Conservation (phyloP, 2,113 vertebrate species). For the Uria lomvia region DNA sequence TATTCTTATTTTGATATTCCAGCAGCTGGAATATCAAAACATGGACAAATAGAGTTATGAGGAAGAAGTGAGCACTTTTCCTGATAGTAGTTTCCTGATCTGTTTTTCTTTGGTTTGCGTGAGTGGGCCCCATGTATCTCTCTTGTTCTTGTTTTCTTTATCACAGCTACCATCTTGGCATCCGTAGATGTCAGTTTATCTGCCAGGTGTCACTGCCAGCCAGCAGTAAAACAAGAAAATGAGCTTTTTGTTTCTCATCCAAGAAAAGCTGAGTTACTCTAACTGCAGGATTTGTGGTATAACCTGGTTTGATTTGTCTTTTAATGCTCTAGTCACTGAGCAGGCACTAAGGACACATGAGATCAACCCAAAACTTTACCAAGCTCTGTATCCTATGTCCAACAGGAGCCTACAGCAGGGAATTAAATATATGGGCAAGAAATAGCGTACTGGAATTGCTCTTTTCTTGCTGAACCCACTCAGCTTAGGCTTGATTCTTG, state of each 20-base stretch:
- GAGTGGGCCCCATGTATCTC: neutral
- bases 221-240: neutral
- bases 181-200: neutral
- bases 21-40: neutral
- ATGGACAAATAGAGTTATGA: neutral
- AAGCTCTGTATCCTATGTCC: neutral
- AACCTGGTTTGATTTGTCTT: neutral
- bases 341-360: neutral
- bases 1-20: neutral
- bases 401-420: neutral
- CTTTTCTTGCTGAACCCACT: neutral
- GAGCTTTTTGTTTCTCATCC: neutral
- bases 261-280: neutral
- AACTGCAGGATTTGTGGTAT: neutral
- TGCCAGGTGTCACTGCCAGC: neutral
- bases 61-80: neutral
- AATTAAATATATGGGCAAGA: neutral
- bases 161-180: neutral
- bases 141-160: neutral
- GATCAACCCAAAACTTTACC: neutral
- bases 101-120: neutral
- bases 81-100: neutral
- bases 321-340: neutral
- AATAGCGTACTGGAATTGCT: neutral
- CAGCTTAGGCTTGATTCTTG: neutral